Evolutionary conservation across 2,797 vertebrate species (phyloP), one percentile per base, ranked within the genome.

Genomic region (Oreochromis mossambicus): DNA sequence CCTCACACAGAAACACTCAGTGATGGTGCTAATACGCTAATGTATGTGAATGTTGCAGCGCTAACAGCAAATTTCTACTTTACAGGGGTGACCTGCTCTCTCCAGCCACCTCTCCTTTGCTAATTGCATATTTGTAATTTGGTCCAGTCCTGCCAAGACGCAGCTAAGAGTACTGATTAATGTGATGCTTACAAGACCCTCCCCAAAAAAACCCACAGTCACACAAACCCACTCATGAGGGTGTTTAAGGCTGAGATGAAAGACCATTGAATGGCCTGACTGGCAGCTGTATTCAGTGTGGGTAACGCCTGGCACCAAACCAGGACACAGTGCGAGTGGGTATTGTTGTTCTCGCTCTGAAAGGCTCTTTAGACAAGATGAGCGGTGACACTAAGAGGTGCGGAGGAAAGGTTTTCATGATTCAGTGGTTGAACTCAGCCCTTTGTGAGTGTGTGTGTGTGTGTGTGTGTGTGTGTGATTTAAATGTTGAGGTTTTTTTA

Each of bases 161-260:
- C 83, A 79, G 78, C 86, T 88, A 87, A 63, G 89, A 90, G 94
- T 90, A 88, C 87, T 90, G 86, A 94, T 94, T 83, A 88, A 89
- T 79, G 85, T 78, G 41, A 87, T 77, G 73, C 78, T 38, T 73
- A 55, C 79, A 85, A 78, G 79, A 70, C 77, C 76, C 54, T 50
- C 78, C 78, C 56, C 79, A 80, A 80, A 66, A 58, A 34, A n/a
- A 0, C 0, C 3, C 34, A 54, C 34, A 70, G 87, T 24, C 88
- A 46, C 86, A 87, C 77, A 85, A 63, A 83, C 48, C 9, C 58
- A 75, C 21, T 75, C 48, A 66, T 13, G 17, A 70, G 85, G 81
- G 87, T 78, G 80, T 92, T 90, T 87, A 66, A 87, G 88, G 85
- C 87, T 61, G 77, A 55, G 81, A 80, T 77, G 81, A 87, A 83